These are phyloP conservation scores for Oceanodroma leucorhoa DNA, from an alignment of 2,797 vertebrate species.

Conservation along the genomic window DNA sequence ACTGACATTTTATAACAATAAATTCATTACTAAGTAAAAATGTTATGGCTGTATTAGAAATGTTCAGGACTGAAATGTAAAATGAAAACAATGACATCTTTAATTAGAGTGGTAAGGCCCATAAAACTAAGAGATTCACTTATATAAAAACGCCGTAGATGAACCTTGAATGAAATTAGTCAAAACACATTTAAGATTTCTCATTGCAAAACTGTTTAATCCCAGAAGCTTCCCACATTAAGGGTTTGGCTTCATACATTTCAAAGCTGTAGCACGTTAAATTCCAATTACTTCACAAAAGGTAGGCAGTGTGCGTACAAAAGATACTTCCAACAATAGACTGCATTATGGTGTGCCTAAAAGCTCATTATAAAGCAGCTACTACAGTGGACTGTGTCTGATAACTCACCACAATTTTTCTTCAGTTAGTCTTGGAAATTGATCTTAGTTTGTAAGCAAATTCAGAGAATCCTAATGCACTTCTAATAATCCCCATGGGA, in stretches of 20 bases:
- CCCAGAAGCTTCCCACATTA: slow-evolving; percentile 36
- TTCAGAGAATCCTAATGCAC: not conserved
- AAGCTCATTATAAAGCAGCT: slow-evolving; percentile 27
- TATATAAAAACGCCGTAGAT: not conserved
- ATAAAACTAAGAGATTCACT: slow-evolving; percentile 5
- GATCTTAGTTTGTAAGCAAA: slow-evolving; percentile 37
- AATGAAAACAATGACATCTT: not conserved
- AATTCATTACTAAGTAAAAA: not conserved
- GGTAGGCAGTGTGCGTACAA: not conserved
- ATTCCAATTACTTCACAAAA: slow-evolving; percentile 43
- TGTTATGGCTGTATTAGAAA: not conserved
- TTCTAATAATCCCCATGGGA: not conserved
- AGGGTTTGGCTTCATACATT: not conserved
- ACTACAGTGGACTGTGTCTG: not conserved
- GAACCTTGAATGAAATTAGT: slow-evolving; percentile 35
- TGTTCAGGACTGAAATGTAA: not conserved
- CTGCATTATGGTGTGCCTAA: not conserved
- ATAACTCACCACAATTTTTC: slow-evolving; percentile 12
- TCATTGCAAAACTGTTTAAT: slow-evolving; percentile 6
- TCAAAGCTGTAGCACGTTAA: not conserved
- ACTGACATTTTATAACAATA: not conserved
- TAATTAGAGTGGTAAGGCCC: slow-evolving; percentile 8
- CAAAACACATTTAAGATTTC: slow-evolving; percentile 45
- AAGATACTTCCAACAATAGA: slow-evolving; percentile 37
- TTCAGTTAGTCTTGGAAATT: slow-evolving; percentile 34